Percentiles rank a stretch among this genome's conserved stretches.
These are phyloP conservation scores for Apodemus speciosus DNA, from an alignment of 2,113 vertebrate genomes.

Conservation along the genomic window DNA sequence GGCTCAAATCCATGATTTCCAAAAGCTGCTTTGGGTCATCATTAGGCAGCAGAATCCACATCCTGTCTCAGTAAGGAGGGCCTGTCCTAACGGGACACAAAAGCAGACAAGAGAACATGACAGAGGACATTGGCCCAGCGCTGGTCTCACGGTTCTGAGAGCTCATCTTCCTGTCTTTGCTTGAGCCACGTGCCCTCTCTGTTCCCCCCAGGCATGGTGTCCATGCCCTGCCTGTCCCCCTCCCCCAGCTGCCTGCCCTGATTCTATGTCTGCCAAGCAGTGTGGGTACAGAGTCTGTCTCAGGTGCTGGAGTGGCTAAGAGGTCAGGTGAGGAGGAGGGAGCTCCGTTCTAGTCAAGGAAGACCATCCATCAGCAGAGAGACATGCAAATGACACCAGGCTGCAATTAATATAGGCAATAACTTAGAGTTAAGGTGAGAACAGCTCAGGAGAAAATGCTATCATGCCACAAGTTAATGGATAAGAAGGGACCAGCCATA, in stretches of 20 bases:
- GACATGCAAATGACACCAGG: background rate
- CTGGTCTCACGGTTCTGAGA: background rate
- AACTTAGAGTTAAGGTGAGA: background rate
- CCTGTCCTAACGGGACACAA: background rate
- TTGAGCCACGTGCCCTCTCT: background rate
- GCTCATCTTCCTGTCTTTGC: background rate
- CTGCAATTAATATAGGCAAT: background rate
- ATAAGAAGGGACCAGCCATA: background rate
- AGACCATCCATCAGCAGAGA: background rate
- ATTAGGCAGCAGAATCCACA: background rate
- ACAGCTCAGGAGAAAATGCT: slow-evolving; percentile 8
- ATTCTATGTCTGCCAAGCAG: background rate
- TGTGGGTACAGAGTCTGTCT: background rate
- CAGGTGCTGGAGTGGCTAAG: background rate
- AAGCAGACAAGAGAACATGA: background rate
- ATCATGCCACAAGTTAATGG: background rate
- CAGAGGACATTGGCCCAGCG: background rate
- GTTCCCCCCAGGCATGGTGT: background rate
- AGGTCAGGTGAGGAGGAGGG: background rate
- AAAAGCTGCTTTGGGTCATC: background rate
- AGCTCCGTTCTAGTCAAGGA: background rate
- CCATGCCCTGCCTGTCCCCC: background rate
- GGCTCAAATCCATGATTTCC: background rate
- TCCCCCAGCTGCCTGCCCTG: background rate
- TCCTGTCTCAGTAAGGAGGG: background rate